Evolutionary conservation across 2,797 vertebrate species (phyloP).

Genomic region (Dendrocincla tyrannina): DNA sequence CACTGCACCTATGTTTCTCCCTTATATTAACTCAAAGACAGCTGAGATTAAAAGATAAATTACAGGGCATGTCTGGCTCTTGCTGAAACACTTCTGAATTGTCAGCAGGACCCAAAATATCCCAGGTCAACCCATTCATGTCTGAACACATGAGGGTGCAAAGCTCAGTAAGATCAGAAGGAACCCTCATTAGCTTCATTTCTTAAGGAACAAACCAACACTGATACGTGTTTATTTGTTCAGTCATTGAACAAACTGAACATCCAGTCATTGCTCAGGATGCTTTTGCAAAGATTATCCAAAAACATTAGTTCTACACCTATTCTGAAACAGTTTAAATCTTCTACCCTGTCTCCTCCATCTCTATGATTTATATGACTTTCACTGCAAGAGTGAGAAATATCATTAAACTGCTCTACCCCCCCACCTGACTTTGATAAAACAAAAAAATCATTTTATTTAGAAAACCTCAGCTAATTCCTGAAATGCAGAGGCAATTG

Average conservation of each 20-base stretch:
- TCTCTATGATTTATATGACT: fast-evolving
- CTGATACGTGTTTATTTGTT: fast-evolving
- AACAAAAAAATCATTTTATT: background rate
- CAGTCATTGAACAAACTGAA: no score
- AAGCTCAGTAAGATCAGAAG: fast-evolving
- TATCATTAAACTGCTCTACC: background rate
- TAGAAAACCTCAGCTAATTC: background rate
- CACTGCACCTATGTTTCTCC: background rate
- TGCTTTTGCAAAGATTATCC: background rate
- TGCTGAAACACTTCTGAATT: background rate
- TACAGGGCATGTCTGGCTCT: background rate
- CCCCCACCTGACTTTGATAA: background rate
- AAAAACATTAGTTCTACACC: background rate
- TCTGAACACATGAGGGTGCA: no score
- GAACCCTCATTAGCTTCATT: background rate
- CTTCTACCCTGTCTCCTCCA: background rate
- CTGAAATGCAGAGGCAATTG: background rate
- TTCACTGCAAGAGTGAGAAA: background rate
- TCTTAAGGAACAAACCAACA: background rate
- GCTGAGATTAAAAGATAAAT: background rate
- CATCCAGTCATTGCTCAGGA: background rate
- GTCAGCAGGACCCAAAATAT: background rate
- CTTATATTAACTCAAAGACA: background rate
- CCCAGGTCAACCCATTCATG: no score
- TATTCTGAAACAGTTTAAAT: background rate